Evolutionary conservation across 1,140 invertebrate genomes (phyloP), one percentile per base, ranked within the genome.

Genomic region (Aphelenchoides fujianensis): DNA sequence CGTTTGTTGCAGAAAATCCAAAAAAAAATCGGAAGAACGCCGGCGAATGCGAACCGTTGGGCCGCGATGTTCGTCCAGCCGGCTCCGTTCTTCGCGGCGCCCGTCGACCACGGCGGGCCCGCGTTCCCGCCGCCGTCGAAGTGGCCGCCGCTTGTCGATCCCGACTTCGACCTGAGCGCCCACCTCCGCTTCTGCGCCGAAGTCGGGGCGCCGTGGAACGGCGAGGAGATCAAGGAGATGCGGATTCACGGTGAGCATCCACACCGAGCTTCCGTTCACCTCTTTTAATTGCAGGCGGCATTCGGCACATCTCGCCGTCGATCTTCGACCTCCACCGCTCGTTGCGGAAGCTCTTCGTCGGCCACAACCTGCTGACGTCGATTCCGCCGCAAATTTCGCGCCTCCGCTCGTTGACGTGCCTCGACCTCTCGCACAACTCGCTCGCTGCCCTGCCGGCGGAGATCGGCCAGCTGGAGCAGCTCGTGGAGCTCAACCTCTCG

Each of bases 341-440:
- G n/a, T 31, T 83, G 30, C 75, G 76, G 30, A 69, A 74, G 5
- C 69, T 83, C 36, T 84, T 81, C 54, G 41, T 83, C 5, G 62
- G 69, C 31, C 64, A 74, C n/a, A 83, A 84, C 63, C 59, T 69
- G 12, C 69, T 83, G 37, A 31, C 54, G 27, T 19, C 69, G 54
- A 37, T 83, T 34, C 75, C 83, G 12, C 36, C 81, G 7, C 75
- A 84, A 48, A 78, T 83, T 30, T 19, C 71, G 0, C 69, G 76
- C 61, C 62, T 82, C 23, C 37, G 57, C 19, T 77, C 92, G 86
- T 88, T 98, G 72, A 90, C 90, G 76, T 90, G 90, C 68, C 87
- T 98, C 68, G 95, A 98, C 87, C 86, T 97, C 72, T 96, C 94
- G 75, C 90, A 89, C 85, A 97, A 97, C 86, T 96, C 96, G 87